Evolutionary conservation across 2,888 invertebrate genomes (phyloP).

Genomic region (Coenonympha arcania): DNA sequence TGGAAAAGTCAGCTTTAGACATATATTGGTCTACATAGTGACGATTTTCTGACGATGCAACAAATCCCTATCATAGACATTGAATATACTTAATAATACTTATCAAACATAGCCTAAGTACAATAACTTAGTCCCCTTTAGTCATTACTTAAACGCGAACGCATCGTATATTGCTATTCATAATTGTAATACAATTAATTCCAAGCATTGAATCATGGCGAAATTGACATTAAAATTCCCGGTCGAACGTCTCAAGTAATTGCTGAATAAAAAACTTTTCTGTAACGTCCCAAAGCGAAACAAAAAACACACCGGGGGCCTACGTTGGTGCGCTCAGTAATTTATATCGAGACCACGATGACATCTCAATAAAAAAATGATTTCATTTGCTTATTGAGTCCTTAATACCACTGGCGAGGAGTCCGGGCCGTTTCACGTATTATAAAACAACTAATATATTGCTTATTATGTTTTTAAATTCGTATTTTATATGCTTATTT

Average conservation of each 20-base stretch:
- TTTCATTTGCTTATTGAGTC: constrained; percentile 74
- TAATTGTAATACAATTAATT: constrained; percentile 64
- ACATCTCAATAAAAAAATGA: constrained; percentile 74
- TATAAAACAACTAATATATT: constrained; percentile 31
- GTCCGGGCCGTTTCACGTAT: constrained; percentile 48
- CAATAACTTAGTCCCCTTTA: too few relatives aligned
- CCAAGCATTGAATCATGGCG: constrained; percentile 69
- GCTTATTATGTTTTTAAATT: constrained; percentile 14
- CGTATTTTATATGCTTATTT: constrained; percentile 9
- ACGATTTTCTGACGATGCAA: too few relatives aligned
- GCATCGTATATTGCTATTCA: constrained; percentile 29
- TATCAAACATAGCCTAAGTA: too few relatives aligned
- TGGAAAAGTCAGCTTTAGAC: too few relatives aligned
- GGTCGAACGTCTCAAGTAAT: constrained; percentile 70
- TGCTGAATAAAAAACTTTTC: constrained; percentile 73
- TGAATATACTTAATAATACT: too few relatives aligned
- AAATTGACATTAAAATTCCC: constrained; percentile 72
- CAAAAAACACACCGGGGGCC: constrained; percentile 53
- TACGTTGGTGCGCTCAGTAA: constrained; percentile 54
- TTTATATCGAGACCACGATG: constrained; percentile 64
- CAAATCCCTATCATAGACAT: too few relatives aligned
- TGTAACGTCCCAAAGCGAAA: constrained; percentile 66
- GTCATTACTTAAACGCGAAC: neutral
- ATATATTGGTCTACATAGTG: too few relatives aligned
- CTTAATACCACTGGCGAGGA: constrained; percentile 60